Evolutionary conservation across 2,888 invertebrate species (phyloP).

Genomic region (Polyommatus iphigenia): DNA sequence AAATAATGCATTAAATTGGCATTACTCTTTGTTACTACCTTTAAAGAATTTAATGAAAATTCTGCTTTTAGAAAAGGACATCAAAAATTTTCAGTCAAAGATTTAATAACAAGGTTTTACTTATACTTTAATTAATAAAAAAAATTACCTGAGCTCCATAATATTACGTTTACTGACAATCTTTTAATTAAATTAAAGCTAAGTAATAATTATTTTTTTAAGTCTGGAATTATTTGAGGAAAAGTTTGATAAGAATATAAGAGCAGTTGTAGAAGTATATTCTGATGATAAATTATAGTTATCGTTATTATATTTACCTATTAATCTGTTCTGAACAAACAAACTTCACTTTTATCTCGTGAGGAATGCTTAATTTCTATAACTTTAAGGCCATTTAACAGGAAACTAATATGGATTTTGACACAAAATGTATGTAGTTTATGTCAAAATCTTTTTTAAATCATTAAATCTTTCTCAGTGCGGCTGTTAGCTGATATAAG

Average conservation of each 20-base stretch:
- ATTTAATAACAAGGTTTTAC: no score
- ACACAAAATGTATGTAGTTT: no score
- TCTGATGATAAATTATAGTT: background rate
- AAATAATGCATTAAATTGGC: slow-evolving; percentile 1
- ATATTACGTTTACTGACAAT: background rate
- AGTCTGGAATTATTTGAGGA: background rate
- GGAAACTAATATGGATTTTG: background rate
- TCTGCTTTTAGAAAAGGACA: background rate
- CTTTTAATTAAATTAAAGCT: background rate
- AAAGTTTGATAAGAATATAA: background rate
- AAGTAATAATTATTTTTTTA: no score
- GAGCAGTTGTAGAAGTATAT: background rate
- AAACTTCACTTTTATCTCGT: slow-evolving; percentile 17
- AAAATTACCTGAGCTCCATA: no score
- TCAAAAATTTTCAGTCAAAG: background rate
- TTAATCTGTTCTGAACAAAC: slow-evolving; percentile 21
- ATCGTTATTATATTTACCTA: slow-evolving; percentile 29
- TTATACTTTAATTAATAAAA: no score
- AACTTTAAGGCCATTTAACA: background rate
- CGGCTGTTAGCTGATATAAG: background rate
- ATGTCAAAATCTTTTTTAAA: background rate
- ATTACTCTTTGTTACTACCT: background rate
- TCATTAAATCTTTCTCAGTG: background rate
- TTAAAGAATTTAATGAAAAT: background rate
- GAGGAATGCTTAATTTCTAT: background rate